A percentile compares a stretch with the other conserved stretches of the same genome.
These are phyloP conservation scores for Rhaphigaster nebulosa DNA, from an alignment of 2,888 invertebrate genomes.

Conservation along the genomic window DNA sequence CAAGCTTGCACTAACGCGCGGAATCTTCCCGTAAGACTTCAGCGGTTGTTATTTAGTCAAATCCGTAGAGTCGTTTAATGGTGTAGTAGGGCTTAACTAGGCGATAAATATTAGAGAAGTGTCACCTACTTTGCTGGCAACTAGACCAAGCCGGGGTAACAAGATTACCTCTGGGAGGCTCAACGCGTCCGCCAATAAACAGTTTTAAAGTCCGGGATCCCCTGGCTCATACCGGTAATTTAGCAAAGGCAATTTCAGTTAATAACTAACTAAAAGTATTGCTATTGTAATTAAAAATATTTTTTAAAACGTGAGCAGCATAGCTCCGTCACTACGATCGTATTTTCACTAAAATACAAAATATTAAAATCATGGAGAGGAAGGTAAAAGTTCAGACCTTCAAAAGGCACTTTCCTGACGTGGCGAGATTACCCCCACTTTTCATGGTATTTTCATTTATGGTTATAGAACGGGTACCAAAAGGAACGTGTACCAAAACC, in stretches of 20 bases:
- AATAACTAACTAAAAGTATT: neutral
- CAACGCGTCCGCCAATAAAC: neutral
- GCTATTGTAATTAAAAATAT: neutral
- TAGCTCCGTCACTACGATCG: too few relatives aligned
- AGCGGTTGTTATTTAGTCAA: neutral
- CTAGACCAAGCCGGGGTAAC: neutral
- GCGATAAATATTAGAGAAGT: neutral
- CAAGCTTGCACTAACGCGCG: too few relatives aligned
- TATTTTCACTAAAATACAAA: too few relatives aligned
- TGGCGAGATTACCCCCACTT: too few relatives aligned
- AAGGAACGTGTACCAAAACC: too few relatives aligned
- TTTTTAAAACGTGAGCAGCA: too few relatives aligned
- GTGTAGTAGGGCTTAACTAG: neutral
- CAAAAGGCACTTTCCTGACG: too few relatives aligned
- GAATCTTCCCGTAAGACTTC: neutral
- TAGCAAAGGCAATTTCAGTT: neutral
- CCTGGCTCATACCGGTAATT: neutral
- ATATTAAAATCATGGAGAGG: too few relatives aligned
- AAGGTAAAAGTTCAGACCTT: too few relatives aligned
- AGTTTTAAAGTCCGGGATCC: neutral
- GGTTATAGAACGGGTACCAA: too few relatives aligned
- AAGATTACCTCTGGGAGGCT: slow-evolving; percentile 16
- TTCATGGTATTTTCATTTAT: too few relatives aligned
- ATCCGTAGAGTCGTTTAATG: neutral
- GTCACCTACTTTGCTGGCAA: neutral